Evolutionary conservation across 2,888 invertebrate genomes (phyloP), one percentile per base, ranked within the genome.

Genomic region (Candidula unifasciata): DNA sequence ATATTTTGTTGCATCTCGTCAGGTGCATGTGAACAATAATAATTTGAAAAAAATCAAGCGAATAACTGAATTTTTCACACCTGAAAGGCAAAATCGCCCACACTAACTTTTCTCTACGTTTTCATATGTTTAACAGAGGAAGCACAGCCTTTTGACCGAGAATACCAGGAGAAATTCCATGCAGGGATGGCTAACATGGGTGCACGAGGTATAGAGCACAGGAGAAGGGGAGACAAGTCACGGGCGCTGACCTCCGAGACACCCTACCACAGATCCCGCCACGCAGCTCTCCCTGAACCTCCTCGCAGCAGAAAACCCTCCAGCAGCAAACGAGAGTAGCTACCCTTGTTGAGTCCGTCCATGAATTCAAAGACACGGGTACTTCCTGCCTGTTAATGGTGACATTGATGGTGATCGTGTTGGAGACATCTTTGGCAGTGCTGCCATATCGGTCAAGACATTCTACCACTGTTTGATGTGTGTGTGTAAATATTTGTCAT

Each of bases 91-190:
- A n/a, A n/a, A n/a, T n/a, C n/a, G n/a, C n/a, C n/a, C n/a, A n/a
- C n/a, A 21, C 21, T 24, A 60, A 60, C 60, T 30, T 24, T 16
- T 13, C 6, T 44, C 44, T 27, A 35, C 18, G 18, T 52, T 18
- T 2, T 84, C 44, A 24, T 37, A 54, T 54, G 8, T 27, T 78
- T 83, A 87, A 27, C 85, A 91, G 91, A 86, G 85, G 89, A 91
- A 60, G 90, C 89, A 1, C 86, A 86, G 13, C 69, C 78, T 2
- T 91, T 91, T 88, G 89, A 91, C 52, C 84, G 85, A 30, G 91
- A 91, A 78, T 91, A 89, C 89, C 86, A 88, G 52, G 89, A 90
- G 3, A 84, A 76, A 44, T 84, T 80, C 80, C 84, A 37, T 33
- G 68, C 33, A 35, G 57, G 52, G 57, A 80, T 73, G 66, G 16